phyloP scores from a whole-genome alignment of 2,113 vertebrate species.

The Ceuthmochares aereus region DNA sequence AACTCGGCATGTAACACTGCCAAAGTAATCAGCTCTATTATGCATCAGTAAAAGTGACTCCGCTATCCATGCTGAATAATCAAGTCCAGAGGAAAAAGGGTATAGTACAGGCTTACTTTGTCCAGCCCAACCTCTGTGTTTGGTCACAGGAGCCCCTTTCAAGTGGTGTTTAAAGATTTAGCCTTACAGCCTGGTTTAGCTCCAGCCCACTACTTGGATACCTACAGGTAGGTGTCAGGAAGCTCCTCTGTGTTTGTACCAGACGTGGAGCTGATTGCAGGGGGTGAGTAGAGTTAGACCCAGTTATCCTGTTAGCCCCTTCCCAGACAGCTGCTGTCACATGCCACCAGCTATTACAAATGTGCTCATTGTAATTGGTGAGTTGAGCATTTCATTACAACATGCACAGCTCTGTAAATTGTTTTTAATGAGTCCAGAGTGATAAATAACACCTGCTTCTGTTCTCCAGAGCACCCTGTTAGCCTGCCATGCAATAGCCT shows the following conservation, averaged over 20 bases:
- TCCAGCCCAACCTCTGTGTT: neutral
- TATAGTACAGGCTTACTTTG: neutral
- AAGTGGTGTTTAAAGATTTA: neutral
- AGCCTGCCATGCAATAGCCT: neutral
- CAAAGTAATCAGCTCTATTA: neutral
- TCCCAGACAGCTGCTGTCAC: neutral
- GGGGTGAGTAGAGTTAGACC: neutral
- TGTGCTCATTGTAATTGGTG: neutral
- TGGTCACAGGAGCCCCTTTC: neutral
- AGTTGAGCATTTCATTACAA: neutral
- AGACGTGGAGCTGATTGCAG: neutral
- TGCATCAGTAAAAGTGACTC: neutral
- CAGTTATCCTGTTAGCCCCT: neutral
- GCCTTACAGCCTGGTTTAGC: neutral
- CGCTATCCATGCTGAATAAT: neutral
- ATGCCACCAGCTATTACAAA: neutral
- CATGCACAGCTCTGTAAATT: neutral
- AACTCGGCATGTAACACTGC: fast-evolving
- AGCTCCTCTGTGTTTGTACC: neutral
- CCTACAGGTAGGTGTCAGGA: neutral
- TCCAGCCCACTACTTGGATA: fast-evolving
- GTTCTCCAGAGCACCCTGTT: neutral
- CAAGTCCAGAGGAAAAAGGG: neutral
- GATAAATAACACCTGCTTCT: neutral
- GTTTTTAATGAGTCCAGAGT: neutral